Conservation (phyloP, 2,797 vertebrate genomes). For the Myotis pilosus region DNA sequence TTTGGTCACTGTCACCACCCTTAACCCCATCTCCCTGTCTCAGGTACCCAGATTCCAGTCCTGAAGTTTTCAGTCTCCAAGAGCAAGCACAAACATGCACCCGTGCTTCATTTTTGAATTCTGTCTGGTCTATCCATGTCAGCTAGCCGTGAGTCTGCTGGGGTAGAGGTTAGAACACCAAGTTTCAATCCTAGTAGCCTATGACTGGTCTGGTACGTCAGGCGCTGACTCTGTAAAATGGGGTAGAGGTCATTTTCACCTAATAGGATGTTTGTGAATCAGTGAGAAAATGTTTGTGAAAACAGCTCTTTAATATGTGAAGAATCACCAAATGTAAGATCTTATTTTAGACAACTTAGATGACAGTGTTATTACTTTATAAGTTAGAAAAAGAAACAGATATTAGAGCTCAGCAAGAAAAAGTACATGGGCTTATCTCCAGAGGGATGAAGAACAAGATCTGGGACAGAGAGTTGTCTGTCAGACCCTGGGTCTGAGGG, state of each 20-base stretch:
- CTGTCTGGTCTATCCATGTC: neutral
- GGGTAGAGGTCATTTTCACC: neutral
- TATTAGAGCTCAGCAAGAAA: neutral
- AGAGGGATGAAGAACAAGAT: neutral
- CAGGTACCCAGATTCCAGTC: neutral
- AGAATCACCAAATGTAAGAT: neutral
- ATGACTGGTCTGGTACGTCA: neutral
- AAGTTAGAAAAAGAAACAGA: neutral
- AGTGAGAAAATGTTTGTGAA: neutral
- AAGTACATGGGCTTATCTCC: neutral
- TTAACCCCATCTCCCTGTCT: neutral
- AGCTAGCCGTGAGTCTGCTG: neutral
- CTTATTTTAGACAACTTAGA: slow-evolving; percentile 7
- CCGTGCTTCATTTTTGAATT: neutral
- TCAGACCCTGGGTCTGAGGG: neutral
- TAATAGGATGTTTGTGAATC: neutral
- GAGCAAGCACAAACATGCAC: neutral
- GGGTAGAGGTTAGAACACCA: neutral
- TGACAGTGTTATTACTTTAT: neutral
- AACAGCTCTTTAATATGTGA: neutral
- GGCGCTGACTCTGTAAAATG: neutral
- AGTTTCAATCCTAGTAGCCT: neutral
- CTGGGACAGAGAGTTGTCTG: neutral
- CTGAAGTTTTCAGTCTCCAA: neutral
- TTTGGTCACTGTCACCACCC: neutral